Conservation (phyloP, 2,797 vertebrate species). For the Lemur catta region DNA sequence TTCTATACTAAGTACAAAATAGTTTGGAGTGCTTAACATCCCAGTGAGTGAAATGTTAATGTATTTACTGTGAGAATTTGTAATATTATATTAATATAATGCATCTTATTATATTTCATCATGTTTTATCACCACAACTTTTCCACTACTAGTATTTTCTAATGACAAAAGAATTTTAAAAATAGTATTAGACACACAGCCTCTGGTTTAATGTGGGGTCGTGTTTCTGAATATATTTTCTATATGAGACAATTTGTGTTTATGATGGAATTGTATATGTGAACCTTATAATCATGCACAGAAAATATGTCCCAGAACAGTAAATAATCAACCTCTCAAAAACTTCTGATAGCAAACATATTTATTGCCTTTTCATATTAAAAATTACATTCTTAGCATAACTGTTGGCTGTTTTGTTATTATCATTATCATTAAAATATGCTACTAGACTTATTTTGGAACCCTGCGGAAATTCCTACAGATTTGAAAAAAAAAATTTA, state of each 20-base stretch:
- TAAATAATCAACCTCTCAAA: neutral
- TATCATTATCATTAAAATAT: neutral
- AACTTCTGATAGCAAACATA: neutral
- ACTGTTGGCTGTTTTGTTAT: neutral
- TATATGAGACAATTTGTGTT: neutral
- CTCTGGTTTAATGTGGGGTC: neutral
- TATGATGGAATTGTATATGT: neutral
- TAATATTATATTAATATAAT: neutral
- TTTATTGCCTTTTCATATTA: neutral
- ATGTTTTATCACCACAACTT: neutral
- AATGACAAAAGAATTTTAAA: neutral
- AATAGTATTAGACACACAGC: neutral
- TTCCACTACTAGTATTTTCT: neutral
- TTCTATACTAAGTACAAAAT: neutral
- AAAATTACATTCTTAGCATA: neutral
- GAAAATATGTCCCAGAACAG: neutral
- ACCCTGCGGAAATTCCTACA: neutral
- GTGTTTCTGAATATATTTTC: neutral
- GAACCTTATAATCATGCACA: neutral
- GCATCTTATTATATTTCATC: neutral
- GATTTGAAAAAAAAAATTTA: neutral
- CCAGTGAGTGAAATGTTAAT: neutral
- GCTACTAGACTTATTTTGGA: neutral
- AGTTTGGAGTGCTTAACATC: neutral
- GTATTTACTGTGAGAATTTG: neutral